These are phyloP conservation scores for Elaeidobius kamerunicus DNA, from an alignment of 2,888 invertebrate species.

Conservation along the genomic window DNA sequence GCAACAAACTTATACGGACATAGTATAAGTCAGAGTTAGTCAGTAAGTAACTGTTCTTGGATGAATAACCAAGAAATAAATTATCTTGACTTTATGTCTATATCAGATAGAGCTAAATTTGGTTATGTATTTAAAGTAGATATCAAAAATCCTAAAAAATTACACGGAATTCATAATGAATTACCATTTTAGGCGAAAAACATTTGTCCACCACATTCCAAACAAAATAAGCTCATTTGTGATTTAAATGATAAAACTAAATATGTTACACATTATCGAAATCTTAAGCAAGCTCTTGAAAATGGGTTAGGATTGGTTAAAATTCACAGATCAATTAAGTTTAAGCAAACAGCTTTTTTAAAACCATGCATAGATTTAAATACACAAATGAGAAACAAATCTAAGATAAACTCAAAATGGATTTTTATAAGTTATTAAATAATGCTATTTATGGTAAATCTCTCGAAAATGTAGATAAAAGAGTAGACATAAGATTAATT, in stretches of 20 bases:
- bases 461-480: not conserved
- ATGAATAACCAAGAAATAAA: no score
- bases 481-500: not conserved
- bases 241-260: not conserved
- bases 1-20: not conserved
- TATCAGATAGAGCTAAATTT: no score
- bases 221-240: not conserved
- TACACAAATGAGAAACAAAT: not conserved
- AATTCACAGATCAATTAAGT: not conserved
- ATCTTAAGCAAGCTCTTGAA: not conserved
- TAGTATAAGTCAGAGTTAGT: not conserved
- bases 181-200: not conserved
- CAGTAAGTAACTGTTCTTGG: no score
- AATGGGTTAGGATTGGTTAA: not conserved
- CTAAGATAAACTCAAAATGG: not conserved
- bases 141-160: no score
- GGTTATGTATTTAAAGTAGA: no score
- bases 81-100: no score
- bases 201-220: not conserved
- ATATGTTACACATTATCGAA: not conserved
- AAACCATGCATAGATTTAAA: no score
- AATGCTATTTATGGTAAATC: not conserved
- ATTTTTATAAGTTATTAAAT: not conserved
- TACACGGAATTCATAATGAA: not conserved
- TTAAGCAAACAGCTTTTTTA: not conserved